Conservation (phyloP, 2,888 invertebrate species). For the Petrolisthes cinctipes region DNA sequence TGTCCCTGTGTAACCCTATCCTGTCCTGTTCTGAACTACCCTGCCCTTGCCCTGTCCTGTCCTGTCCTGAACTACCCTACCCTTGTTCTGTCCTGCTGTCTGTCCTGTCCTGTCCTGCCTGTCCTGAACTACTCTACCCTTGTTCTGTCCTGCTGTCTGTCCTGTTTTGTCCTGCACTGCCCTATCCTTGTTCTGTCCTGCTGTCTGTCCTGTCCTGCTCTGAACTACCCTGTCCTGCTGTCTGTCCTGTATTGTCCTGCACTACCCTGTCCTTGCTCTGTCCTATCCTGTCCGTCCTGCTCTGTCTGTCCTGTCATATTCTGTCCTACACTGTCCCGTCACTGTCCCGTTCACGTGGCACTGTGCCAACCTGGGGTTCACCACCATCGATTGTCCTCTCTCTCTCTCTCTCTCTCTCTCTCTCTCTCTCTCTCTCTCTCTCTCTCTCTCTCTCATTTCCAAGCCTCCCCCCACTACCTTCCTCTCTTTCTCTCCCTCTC, state of each 20-base stretch:
- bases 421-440: background rate
- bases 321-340: constrained; percentile 3
- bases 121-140: background rate
- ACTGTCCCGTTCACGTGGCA: background rate
- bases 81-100: background rate
- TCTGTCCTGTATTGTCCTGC: background rate
- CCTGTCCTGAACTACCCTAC: background rate
- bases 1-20: background rate
- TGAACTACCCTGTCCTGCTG: background rate
- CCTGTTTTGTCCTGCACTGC: background rate
- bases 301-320: background rate
- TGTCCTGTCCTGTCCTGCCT: background rate
- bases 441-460: background rate
- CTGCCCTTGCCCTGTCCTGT: background rate
- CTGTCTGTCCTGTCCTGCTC: constrained; percentile 1
- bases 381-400: background rate
- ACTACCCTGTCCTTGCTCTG: background rate
- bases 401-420: background rate
- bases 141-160: background rate
- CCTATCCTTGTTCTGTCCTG: background rate
- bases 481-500: background rate
- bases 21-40: background rate
- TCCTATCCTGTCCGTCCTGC: background rate
- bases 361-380: background rate
- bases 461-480: background rate